Evolutionary conservation across 1,140 invertebrate species (phyloP).

Genomic region (Heliothis virescens): DNA sequence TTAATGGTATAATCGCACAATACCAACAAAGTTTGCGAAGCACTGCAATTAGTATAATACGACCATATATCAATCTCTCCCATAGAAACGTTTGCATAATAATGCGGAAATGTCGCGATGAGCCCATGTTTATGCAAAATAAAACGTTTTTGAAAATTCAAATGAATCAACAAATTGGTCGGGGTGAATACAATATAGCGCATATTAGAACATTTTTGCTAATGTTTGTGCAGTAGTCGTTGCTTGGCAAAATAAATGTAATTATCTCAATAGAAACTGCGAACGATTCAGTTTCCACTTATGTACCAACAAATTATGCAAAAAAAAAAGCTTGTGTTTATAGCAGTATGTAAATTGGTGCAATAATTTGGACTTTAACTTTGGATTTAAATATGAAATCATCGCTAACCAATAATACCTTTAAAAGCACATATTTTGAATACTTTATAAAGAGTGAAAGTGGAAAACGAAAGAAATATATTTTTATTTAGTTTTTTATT

Average conservation of each 20-base stretch:
- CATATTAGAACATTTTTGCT: slow-evolving; percentile 3
- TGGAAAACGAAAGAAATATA: too few relatives aligned
- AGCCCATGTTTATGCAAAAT: slow-evolving; percentile 81
- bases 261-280: not conserved
- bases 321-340: too few relatives aligned
- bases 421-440: not conserved
- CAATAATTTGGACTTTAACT: too few relatives aligned
- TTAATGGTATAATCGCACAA: slow-evolving; percentile 65
- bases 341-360: too few relatives aligned
- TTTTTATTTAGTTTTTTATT: too few relatives aligned
- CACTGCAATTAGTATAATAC: slow-evolving; percentile 77
- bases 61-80: slow-evolving; percentile 67
- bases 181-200: slow-evolving; percentile 45
- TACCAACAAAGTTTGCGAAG: slow-evolving; percentile 56
- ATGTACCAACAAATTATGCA: not conserved
- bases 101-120: slow-evolving; percentile 62
- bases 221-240: not conserved
- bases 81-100: slow-evolving; percentile 57
- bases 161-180: slow-evolving; percentile 57
- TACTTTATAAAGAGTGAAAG: too few relatives aligned
- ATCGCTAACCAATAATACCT: not conserved
- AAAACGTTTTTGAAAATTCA: slow-evolving; percentile 59
- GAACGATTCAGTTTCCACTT: not conserved
- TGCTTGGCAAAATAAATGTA: not conserved
- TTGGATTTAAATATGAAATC: too few relatives aligned